Evolutionary conservation across 2,113 vertebrate species (phyloP), one percentile per base, ranked within the genome.

Genomic region (Pycnonotus jocosus): DNA sequence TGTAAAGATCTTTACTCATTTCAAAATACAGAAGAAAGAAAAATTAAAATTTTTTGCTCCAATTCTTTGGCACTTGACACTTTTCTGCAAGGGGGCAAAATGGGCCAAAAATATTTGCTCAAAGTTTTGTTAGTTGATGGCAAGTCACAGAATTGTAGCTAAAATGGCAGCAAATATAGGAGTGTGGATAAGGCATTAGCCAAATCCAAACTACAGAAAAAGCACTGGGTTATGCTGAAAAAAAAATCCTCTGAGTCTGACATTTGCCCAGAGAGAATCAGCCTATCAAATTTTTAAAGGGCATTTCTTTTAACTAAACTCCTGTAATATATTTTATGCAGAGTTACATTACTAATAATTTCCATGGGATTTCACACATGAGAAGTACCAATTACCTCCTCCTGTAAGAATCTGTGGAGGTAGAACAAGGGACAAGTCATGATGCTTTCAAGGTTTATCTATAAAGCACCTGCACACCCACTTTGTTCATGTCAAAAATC

Each of bases 291-390:
- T 62, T 95, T 96, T 95, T 81, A 93, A 90, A 92, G 25, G 45
- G 24, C 44, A 94, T 79, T 95, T 88, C 82, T 86, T 96, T 93
- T 93, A 88, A 88, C 82, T 88, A 71, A 92, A 94, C 25, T 83
- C 69, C 64, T 56, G 13, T 74, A 94, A 96, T 24, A 33, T 38
- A 86, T 88, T 93, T 93, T 86, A 86, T 65, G 88, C 60, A 88
- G 72, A 42, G 78, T 54, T 77, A 82, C 80, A 60, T 73, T 88
- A 64, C 61, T 88, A 94, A 95, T 84, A 31, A 79, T 81, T 88
- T 93, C 65, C 77, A 76, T 76, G 80, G 60, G 86, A 86, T 86
- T 94, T 93, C 72, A 92, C 16, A 13, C 21, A 74, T 28, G 9
- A 77, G 37, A 77, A 73, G 13, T 35, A 90, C 64, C 51, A 61